phyloP scores from a whole-genome alignment of 2,113 vertebrate species.

The Ceyx cyanopectus region DNA sequence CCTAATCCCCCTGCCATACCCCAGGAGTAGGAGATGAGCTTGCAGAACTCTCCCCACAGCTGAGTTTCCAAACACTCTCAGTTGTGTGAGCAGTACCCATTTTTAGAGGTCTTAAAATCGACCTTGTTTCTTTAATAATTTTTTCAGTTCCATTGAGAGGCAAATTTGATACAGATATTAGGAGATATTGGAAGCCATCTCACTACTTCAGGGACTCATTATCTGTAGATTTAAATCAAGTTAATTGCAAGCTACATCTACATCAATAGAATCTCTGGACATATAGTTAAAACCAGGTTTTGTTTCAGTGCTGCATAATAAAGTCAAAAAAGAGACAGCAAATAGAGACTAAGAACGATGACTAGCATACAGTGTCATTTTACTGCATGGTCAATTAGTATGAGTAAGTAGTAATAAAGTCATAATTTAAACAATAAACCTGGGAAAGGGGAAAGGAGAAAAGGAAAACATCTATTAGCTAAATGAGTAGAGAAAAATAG shows the following conservation, averaged over 20 bases:
- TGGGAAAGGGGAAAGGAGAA: constrained; percentile 28
- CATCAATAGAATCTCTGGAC: neutral
- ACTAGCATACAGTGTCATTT: constrained; percentile 30
- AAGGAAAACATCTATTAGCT: constrained; percentile 39
- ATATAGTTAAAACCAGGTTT: constrained; percentile 3
- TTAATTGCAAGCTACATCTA: neutral
- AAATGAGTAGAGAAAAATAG: constrained; percentile 28
- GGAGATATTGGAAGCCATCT: neutral
- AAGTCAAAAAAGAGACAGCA: neutral
- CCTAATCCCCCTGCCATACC: neutral
- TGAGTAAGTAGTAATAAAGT: constrained; percentile 45
- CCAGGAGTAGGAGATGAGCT: neutral
- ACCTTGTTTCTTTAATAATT: neutral
- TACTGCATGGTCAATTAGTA: constrained; percentile 59
- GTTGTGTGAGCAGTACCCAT: neutral
- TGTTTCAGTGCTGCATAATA: constrained; percentile 1
- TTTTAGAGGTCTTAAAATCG: neutral
- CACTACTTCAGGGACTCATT: neutral
- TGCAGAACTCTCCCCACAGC: neutral
- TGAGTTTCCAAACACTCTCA: neutral
- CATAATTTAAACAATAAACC: constrained; percentile 52
- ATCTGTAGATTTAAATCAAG: neutral
- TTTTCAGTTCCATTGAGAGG: neutral
- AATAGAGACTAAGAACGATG: constrained; percentile 24
- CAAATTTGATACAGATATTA: neutral